A percentile compares a stretch with the other conserved stretches of the same genome.
These are phyloP conservation scores for Arion vulgaris DNA, from an alignment of 1,140 invertebrate genomes.

Conservation along the genomic window DNA sequence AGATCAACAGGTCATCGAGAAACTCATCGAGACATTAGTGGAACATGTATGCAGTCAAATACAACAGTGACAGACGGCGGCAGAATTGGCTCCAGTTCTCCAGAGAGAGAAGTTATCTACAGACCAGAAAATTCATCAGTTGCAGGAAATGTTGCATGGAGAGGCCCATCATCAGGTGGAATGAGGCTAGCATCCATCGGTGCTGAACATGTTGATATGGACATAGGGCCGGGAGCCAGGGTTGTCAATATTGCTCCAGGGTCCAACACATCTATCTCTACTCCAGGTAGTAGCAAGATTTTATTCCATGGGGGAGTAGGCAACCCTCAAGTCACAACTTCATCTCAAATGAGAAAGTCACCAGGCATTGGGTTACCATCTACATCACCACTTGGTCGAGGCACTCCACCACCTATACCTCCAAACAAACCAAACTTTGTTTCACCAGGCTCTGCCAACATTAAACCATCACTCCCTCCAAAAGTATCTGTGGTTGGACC, in stretches of 20 bases:
- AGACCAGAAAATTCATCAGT: slow-evolving; percentile 16
- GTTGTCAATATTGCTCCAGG: slow-evolving; percentile 48
- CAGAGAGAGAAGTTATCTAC: slow-evolving; percentile 48
- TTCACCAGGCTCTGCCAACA: slow-evolving; percentile 41
- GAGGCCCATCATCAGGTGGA: slow-evolving; percentile 16
- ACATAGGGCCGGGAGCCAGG: slow-evolving; percentile 42
- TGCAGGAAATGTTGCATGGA: slow-evolving; percentile 25
- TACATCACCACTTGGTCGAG: slow-evolving; percentile 72
- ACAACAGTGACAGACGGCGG: slow-evolving; percentile 40
- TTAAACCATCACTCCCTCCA: slow-evolving; percentile 64
- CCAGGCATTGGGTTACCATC: background rate
- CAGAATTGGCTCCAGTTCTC: slow-evolving; percentile 47
- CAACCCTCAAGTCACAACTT: slow-evolving; percentile 19
- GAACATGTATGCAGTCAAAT: background rate
- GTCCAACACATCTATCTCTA: slow-evolving; percentile 61
- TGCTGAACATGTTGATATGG: slow-evolving; percentile 22
- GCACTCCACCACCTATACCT: slow-evolving; percentile 87
- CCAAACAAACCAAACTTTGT: slow-evolving; percentile 85
- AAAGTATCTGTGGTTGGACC: slow-evolving; percentile 54
- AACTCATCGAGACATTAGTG: background rate
- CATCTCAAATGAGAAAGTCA: slow-evolving; percentile 16
- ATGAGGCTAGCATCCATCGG: slow-evolving; percentile 48
- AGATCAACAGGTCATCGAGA: background rate
- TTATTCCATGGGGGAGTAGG: slow-evolving; percentile 51
- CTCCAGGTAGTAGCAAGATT: slow-evolving; percentile 62